Conservation (phyloP, 2,888 invertebrate species). For the Bellardia pandia region DNA sequence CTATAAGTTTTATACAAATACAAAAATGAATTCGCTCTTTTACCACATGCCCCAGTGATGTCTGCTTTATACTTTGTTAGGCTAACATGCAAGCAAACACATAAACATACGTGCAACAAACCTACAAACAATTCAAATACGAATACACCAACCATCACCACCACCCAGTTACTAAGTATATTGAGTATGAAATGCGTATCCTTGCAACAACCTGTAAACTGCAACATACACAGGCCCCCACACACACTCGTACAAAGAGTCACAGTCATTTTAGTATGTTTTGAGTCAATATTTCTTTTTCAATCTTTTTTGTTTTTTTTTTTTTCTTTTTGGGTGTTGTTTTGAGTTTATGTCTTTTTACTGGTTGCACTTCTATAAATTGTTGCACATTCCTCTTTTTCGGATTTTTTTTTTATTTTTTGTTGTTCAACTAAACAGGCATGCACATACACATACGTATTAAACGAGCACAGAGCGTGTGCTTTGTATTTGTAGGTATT, state of each 20-base stretch:
- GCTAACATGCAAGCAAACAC: constrained; percentile 24
- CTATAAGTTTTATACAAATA: neutral
- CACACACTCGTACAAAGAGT: constrained; percentile 4
- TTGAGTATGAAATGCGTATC: constrained; percentile 69
- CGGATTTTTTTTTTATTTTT: neutral
- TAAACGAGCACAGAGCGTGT: neutral
- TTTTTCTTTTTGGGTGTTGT: constrained; percentile 56
- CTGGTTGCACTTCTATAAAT: constrained; percentile 71
- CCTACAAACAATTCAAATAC: neutral
- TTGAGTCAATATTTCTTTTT: constrained; percentile 65
- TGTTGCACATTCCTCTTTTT: constrained; percentile 67
- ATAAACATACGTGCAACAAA: neutral
- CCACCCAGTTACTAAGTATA: constrained; percentile 61
- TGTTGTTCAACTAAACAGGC: constrained; percentile 42
- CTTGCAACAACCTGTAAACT: constrained; percentile 69
- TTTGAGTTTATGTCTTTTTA: constrained; percentile 67
- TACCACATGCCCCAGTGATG: neutral
- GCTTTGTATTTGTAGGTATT: constrained; percentile 5
- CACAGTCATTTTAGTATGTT: constrained; percentile 56
- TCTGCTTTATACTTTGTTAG: constrained; percentile 25
- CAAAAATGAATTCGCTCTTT: constrained; percentile 6
- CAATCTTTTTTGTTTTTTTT: constrained; percentile 14
- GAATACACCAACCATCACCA: constrained; percentile 26
- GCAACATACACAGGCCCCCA: neutral
- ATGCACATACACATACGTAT: constrained; percentile 5